A percentile compares a stretch with the other conserved stretches of the same genome.
phyloP scores from a whole-genome alignment of 2,113 vertebrate species.

The Numenius arquata region DNA sequence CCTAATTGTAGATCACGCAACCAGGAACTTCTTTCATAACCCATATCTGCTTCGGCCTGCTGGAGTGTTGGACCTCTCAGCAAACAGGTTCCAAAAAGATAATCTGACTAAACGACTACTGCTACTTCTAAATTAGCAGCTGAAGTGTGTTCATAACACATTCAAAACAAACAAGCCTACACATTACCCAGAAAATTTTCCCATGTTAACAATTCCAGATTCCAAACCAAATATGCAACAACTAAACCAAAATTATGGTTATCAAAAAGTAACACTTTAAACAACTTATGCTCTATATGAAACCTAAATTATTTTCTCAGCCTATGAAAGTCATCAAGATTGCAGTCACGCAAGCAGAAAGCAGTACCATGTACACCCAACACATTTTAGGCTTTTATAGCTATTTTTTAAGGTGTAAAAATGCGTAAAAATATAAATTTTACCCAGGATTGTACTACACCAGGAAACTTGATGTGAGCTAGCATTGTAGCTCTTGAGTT shows the following conservation, averaged over 20 bases:
- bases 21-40: background rate
- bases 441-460: background rate
- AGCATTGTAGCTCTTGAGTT: background rate
- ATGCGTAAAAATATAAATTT: background rate
- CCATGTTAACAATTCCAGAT: conserved; percentile 56
- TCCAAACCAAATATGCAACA: conserved; percentile 52
- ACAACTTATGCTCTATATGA: background rate
- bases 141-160: conserved; percentile 57
- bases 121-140: conserved; percentile 56
- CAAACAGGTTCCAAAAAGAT: conserved; percentile 4
- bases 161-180: conserved; percentile 66
- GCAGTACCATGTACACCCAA: background rate
- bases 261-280: conserved; percentile 38
- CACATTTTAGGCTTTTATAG: background rate
- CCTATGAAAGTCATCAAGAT: conserved; percentile 6
- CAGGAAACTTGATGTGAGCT: background rate
- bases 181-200: conserved; percentile 39
- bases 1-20: background rate
- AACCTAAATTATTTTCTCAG: conserved; percentile 18
- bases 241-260: background rate
- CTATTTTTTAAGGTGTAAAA: background rate
- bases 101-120: background rate
- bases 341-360: background rate
- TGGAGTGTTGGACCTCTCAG: background rate
- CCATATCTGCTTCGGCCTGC: background rate